Evolutionary conservation across 2,888 invertebrate species (phyloP), one percentile per base, ranked within the genome.

Genomic region (Mythimna albipuncta): DNA sequence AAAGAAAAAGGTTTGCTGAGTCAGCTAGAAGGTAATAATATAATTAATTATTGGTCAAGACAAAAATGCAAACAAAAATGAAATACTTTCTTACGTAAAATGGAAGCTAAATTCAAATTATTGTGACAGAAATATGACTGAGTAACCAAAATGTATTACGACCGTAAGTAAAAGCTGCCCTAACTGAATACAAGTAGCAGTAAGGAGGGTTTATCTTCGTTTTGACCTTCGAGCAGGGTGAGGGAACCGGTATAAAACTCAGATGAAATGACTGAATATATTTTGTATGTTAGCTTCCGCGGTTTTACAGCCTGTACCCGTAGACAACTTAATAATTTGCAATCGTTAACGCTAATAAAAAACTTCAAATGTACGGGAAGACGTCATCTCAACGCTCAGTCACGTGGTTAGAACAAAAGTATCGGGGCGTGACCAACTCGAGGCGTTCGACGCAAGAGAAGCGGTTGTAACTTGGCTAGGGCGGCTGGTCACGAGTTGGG

Each of bases 211-310:
- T 86, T 86, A 86, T 85, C 75, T 55, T 41, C 52, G 26, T 32
- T 52, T 64, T 32, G 85, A 73, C 87, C 87, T 86, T 81, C 77
- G 44, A 21, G 10, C 50, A 35, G 72, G 61, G 69, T 69, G 68
- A 68, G 77, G 69, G 72, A 68, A 68, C 75, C 32, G 75, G 68
- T 71, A 83, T 77, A 83, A 85, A 85, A 85, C 64, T 69, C 69
- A 52, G n/a, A 64, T 41, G 69, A 70, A 81, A 85, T 75, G 69
- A 85, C 68, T 79, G 84, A 79, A 83, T 77, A 77, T 76, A 83
- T 77, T 72, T 72, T 81, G 72, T 77, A 69, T 58, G 62, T 67
- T 66, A 47, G 65, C 62, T 81, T 71, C 54, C 38, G 35, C 19
- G 6, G 35, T 21, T n/a, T 38, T 13, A 72, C 16, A 26, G 35